Percentiles rank a stretch among this genome's conserved stretches.
Conservation (phyloP, 2,797 vertebrate species). For the Oreonectes daqikongensis region DNA sequence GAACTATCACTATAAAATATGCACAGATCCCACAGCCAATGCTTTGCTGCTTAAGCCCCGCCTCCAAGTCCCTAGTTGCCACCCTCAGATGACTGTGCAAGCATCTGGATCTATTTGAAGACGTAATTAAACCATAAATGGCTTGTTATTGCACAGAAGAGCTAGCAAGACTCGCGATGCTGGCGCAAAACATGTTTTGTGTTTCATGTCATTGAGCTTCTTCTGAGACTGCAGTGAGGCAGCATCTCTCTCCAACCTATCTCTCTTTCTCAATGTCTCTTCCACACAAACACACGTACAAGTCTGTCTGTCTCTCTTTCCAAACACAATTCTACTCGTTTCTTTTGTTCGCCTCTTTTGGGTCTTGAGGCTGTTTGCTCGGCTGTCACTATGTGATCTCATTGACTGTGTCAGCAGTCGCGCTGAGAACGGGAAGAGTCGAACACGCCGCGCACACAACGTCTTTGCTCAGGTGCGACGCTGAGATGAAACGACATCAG, state of each 20-base stretch:
- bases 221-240: too few relatives aligned
- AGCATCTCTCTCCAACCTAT: background rate
- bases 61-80: background rate
- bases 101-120: constrained; percentile 38
- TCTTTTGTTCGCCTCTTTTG: constrained; percentile 2
- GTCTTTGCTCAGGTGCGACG: background rate
- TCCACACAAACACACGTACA: background rate
- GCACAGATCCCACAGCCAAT: background rate
- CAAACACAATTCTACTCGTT: constrained; percentile 2
- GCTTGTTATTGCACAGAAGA: constrained; percentile 27
- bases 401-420: constrained; percentile 31
- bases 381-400: constrained; percentile 11
- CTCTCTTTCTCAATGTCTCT: background rate
- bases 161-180: background rate
- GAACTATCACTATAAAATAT: background rate
- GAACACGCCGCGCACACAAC: background rate
- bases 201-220: too few relatives aligned
- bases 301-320: constrained; percentile 17
- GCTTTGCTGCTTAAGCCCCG: background rate
- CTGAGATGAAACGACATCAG: constrained; percentile 12
- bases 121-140: constrained; percentile 43
- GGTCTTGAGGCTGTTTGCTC: constrained; percentile 28
- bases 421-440: background rate
- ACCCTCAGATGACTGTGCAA: constrained; percentile 2
- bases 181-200: too few relatives aligned